Evolutionary conservation across 2,888 invertebrate species (phyloP), one percentile per base, ranked within the genome.

Genomic region (Exocentrus adspersus): DNA sequence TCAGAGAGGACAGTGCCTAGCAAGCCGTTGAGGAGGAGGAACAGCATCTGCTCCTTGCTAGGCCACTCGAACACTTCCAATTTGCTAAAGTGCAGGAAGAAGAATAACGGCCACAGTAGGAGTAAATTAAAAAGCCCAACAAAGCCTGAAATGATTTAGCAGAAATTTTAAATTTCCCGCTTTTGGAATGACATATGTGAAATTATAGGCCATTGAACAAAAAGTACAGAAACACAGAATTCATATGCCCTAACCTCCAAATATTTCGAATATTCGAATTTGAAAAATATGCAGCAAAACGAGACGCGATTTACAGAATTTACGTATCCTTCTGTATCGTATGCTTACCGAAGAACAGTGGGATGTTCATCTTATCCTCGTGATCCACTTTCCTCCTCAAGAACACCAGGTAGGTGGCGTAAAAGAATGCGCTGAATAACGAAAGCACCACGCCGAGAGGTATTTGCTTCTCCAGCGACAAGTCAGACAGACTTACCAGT

Each of bases 351-450:
- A 98, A 97, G 84, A 98, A 95, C 85, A 98, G 88, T 58, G 96
- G 94, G 76, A 97, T 93, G 83, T 97, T 96, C 81, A 98, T 90
- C 80, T 93, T 93, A 77, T 97, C 96, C 80, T 97, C 96, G 78
- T 93, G 92, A 79, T 95, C 93, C 67, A 95, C 91, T 84, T 93
- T 92, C 75, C 92, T 87, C 73, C 93, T 88, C 57, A 97, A 88
- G 78, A 96, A 89, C 63, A 97, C 92, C 73, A 98, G 87, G 84
- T 97, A 98, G 53, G 91, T 84, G 2, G 98, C 93, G 83, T 97
- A 97, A 78, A 93, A 91, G 75, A 96, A 86, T 59, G 97, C 94
- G 75, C 97, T 93, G 72, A 92, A 89, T 65, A 97, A 83, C 12
- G 95, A 91, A 80, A 96, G 87, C 63, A 94, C 84, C 50, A 93